phyloP scores from a whole-genome alignment of 2,888 invertebrate genomes.

The Erebia ligea region DNA sequence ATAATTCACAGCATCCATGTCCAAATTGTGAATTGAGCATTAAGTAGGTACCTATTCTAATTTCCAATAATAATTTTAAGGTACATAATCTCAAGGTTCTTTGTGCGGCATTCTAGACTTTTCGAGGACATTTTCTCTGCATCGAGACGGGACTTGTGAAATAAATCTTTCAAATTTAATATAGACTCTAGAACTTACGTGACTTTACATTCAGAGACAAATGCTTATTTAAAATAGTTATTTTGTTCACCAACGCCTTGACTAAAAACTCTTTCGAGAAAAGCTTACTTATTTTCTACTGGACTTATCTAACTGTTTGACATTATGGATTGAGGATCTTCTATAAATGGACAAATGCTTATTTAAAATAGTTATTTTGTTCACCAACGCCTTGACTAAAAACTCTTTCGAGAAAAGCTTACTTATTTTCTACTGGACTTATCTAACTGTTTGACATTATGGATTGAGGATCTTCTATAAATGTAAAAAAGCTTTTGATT shows the following conservation, averaged over 20 bases:
- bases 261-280: neutral
- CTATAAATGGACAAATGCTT: neutral
- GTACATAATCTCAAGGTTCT: neutral
- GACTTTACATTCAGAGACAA: neutral
- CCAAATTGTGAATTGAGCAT: neutral
- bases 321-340: neutral
- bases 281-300: too few relatives aligned
- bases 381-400: neutral
- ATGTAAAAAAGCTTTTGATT: too few relatives aligned
- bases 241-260: neutral
- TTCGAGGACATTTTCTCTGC: slow-evolving; percentile 20
- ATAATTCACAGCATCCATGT: neutral
- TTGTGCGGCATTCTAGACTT: slow-evolving; percentile 2
- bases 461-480: too few relatives aligned
- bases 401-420: neutral
- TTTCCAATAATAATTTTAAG: neutral
- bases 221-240: neutral
- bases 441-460: too few relatives aligned
- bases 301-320: too few relatives aligned
- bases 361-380: neutral
- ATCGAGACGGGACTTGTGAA: slow-evolving; percentile 1
- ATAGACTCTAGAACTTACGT: neutral
- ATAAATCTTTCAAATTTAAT: slow-evolving; percentile 11
- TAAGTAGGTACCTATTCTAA: neutral
- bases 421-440: too few relatives aligned